Evolutionary conservation across 1,140 invertebrate species (phyloP).

Genomic region (Vanessa tameamea): DNA sequence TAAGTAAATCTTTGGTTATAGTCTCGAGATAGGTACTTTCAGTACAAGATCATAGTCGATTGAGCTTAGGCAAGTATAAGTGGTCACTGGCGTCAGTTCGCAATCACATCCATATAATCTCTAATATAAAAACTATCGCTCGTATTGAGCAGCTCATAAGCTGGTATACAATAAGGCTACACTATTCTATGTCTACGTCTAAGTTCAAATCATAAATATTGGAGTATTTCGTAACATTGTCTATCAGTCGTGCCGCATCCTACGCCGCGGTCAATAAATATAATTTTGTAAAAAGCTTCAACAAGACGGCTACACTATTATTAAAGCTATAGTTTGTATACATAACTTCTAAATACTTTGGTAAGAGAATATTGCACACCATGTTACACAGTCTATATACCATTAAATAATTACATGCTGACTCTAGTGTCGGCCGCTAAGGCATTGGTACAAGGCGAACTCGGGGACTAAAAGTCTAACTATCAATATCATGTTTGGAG

Average conservation of each 20-base stretch:
- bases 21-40: constrained; percentile 3
- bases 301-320: constrained; percentile 77
- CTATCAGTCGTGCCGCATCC: constrained; percentile 74
- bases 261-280: constrained; percentile 75
- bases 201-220: constrained; percentile 73
- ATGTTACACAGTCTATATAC: constrained; percentile 35
- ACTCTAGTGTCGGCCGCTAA: constrained; percentile 50
- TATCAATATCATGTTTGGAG: constrained; percentile 20
- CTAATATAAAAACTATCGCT: constrained; percentile 74
- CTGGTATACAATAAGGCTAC: constrained; percentile 61
- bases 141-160: constrained; percentile 64
- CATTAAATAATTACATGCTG: constrained; percentile 23
- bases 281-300: constrained; percentile 79
- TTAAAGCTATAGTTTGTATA: constrained; percentile 79
- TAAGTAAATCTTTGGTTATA: constrained; percentile 13
- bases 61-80: constrained; percentile 7
- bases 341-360: constrained; percentile 73
- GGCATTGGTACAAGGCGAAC: constrained; percentile 66
- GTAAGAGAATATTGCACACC: constrained; percentile 77
- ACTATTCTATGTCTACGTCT: constrained; percentile 57
- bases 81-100: neutral
- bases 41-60: constrained; percentile 17
- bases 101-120: constrained; percentile 47
- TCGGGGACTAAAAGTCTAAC: constrained; percentile 43
- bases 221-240: constrained; percentile 70